Evolutionary conservation across 2,113 vertebrate genomes (phyloP).

Genomic region (Xyrauchen texanus): DNA sequence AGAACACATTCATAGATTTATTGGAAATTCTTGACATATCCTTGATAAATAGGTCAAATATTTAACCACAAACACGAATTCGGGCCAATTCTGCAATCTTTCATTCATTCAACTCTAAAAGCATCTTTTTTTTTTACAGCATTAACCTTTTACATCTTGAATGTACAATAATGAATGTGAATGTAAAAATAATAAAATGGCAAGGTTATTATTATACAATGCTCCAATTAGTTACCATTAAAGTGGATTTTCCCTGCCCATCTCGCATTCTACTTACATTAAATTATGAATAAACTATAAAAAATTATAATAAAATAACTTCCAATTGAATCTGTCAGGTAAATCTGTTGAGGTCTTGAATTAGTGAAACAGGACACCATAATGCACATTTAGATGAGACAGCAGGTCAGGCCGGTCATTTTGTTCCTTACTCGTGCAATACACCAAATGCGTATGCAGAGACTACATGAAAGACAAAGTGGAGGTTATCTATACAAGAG

Average conservation of each 20-base stretch:
- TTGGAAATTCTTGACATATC: slow-evolving; percentile 18
- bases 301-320: slow-evolving; percentile 29
- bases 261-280: slow-evolving; percentile 6
- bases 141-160: slow-evolving; percentile 4
- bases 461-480: not conserved
- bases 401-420: not conserved
- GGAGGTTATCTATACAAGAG: slow-evolving; percentile 30
- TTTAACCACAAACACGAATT: slow-evolving; percentile 14
- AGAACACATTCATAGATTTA: slow-evolving; percentile 39
- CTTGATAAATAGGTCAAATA: slow-evolving; percentile 16
- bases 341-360: slow-evolving; percentile 27
- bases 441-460: not conserved
- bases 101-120: slow-evolving; percentile 24
- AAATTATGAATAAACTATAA: slow-evolving; percentile 40
- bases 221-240: too few species aligned
- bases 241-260: not conserved
- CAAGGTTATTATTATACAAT: not conserved
- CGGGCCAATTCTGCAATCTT: not conserved
- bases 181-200: slow-evolving; percentile 12
- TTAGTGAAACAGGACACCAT: slow-evolving; percentile 25
- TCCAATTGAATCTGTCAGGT: slow-evolving; percentile 2
- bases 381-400: not conserved
- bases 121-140: slow-evolving; percentile 12
- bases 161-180: not conserved
- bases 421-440: not conserved